Percentiles rank a stretch among this genome's conserved stretches.
Evolutionary conservation across 2,888 invertebrate genomes (phyloP).

Genomic region (Dryomyza anilis): DNA sequence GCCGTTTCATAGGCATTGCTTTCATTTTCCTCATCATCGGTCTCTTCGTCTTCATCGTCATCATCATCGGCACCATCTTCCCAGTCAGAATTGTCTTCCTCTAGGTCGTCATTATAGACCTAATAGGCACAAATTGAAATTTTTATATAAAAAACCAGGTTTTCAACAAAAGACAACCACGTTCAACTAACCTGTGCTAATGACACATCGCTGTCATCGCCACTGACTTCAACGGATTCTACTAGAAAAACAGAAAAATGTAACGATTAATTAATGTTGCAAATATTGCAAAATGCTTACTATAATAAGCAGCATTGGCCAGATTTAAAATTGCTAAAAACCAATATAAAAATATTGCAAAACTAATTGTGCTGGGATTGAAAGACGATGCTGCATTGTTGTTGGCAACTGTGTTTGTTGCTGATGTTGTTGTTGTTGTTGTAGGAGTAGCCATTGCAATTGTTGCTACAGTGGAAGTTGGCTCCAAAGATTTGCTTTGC

Average conservation of each 20-base stretch:
- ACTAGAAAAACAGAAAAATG: conserved; percentile 35
- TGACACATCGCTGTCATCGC: conserved; percentile 58
- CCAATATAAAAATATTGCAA: conserved; percentile 58
- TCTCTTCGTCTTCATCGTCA: conserved; percentile 67
- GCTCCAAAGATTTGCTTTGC: conserved; percentile 14
- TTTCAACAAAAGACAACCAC: background rate
- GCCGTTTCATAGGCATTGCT: conserved; percentile 54
- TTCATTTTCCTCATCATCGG: conserved; percentile 63
- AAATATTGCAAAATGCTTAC: conserved; percentile 50
- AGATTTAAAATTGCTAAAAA: conserved; percentile 58
- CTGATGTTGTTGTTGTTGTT: conserved; percentile 21
- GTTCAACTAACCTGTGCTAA: conserved; percentile 51
- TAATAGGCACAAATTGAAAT: conserved; percentile 26
- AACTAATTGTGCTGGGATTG: too few relatives aligned
- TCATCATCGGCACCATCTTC: conserved; percentile 66
- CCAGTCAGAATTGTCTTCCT: conserved; percentile 70
- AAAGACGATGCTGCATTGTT: too few relatives aligned
- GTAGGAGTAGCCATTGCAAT: background rate
- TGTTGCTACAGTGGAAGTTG: conserved; percentile 20
- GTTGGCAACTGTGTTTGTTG: too few relatives aligned
- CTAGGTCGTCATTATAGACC: conserved; percentile 64
- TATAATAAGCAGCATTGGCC: conserved; percentile 55
- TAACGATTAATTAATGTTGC: conserved; percentile 43
- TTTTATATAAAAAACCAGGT: background rate
- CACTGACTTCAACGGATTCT: conserved; percentile 42